Base-by-base conservation (phyloP, 1,140 invertebrate species). In the Theocolax elegans region DNA sequence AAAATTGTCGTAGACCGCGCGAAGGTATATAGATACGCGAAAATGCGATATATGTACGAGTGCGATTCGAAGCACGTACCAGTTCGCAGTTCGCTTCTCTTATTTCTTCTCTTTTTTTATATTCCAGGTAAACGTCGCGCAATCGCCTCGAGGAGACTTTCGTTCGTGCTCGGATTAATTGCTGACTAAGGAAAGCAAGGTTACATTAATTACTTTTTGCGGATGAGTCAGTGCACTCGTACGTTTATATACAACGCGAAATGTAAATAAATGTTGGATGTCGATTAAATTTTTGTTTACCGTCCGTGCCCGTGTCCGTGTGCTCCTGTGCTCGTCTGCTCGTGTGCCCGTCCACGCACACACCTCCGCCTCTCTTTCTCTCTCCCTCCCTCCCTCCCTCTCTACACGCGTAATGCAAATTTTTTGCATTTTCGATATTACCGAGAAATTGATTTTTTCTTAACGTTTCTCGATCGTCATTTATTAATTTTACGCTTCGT, bases 121-220 rank as follows among this genome's bases (percentile, higher is more conserved):
- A 68, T 70, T 82, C 80, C 80, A 81, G 76, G 76, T 81, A 80
- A 77, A 74, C 67, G 65, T 67, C 79, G 76, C 76, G 74, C 75
- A 75, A 76, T 75, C 72, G 67, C 74, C 53, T 75, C 74, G 75
- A 77, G 74, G 75, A 73, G 74, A 82, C 79, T 81, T 82, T 81
- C 81, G 79, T 81, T 70, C 71, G 77, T 74, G 67, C 72, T 62
- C 71, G 80, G 79, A 83, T 81, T 81, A 83, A 82, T 83, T 78
- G 76, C 76, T 80, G 77, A 81, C 81, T 81, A 81, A 82, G 80
- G 79, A 77, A 80, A 77, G 78, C 79, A 77, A 79, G 76, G 77
- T 77, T 77, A 70, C 67, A 70, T 70, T 70, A 79, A 79, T 77
- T 78, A 75, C 74, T 77, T 77, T 75, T 75, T 75, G 72, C 74